These are phyloP conservation scores for Montipora sp. DNA, from an alignment of 64 coral and sea anemone genomes.

Conservation along the genomic window DNA sequence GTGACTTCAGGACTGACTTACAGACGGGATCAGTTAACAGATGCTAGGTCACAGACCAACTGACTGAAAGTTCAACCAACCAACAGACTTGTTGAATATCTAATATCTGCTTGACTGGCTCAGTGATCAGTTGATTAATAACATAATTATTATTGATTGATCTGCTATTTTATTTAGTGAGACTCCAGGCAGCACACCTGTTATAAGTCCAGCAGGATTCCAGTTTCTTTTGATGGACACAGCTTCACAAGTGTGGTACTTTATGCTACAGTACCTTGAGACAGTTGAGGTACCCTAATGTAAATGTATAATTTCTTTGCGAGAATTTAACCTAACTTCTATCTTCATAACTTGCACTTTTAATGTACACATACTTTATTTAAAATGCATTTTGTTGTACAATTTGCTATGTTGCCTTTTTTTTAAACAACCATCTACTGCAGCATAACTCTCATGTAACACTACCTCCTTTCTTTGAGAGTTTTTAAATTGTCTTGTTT, in stretches of 20 bases:
- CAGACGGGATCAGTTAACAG: too few relatives aligned
- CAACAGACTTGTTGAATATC: too few relatives aligned
- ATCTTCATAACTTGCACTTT: too few relatives aligned
- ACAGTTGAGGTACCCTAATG: conserved; percentile 81
- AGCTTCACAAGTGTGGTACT: conserved; percentile 98
- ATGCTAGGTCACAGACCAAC: too few relatives aligned
- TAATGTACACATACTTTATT: too few relatives aligned
- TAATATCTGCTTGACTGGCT: background rate
- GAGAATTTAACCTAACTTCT: too few relatives aligned
- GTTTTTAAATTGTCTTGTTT: background rate
- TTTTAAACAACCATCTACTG: background rate
- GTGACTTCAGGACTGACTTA: too few relatives aligned
- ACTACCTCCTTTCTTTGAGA: background rate
- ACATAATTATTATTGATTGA: background rate
- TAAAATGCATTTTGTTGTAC: too few relatives aligned
- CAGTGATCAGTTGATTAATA: background rate
- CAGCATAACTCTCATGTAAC: background rate
- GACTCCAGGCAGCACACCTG: conserved; percentile 71
- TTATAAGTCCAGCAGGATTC: conserved; percentile 97
- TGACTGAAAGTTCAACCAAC: too few relatives aligned
- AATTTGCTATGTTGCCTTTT: too few relatives aligned
- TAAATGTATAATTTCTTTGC: too few relatives aligned
- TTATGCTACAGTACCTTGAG: conserved; percentile 97
- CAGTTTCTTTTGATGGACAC: conserved; percentile 98
- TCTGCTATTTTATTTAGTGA: conserved; percentile 65